A percentile compares a stretch with the other conserved stretches of the same genome.
Conservation (phyloP, 2,888 invertebrate genomes). For the Bombylius discolor region DNA sequence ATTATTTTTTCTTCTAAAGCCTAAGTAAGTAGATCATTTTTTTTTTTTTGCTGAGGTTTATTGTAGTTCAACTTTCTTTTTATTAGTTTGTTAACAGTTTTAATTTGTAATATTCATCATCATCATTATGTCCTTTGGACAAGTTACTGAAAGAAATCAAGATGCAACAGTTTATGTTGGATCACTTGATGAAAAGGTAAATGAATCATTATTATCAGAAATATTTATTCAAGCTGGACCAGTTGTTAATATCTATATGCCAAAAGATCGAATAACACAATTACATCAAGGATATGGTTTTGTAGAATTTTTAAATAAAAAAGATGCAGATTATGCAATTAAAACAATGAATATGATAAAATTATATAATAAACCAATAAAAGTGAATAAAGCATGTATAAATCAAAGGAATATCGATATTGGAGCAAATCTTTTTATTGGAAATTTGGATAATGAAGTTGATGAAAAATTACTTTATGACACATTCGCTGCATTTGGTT, state of each 20-base stretch:
- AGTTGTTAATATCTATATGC: conserved; percentile 99
- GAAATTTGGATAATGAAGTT: conserved; percentile 97
- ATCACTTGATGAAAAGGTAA: conserved; percentile 95
- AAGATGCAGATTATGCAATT: conserved; percentile 99
- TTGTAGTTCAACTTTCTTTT: too few relatives aligned
- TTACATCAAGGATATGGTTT: conserved; percentile 99
- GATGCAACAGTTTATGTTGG: conserved; percentile 99
- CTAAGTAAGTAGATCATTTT: too few relatives aligned
- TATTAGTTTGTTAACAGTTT: too few relatives aligned
- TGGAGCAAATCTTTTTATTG: conserved; percentile 98
- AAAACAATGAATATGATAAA: conserved; percentile 99
- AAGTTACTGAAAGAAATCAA: conserved; percentile 96
- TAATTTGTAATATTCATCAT: too few relatives aligned
- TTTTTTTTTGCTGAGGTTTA: too few relatives aligned
- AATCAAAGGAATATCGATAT: conserved; percentile 99
- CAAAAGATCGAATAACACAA: conserved; percentile 96
- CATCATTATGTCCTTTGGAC: conserved; percentile 80
- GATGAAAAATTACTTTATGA: conserved; percentile 98
- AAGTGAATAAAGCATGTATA: conserved; percentile 97
- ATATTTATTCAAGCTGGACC: conserved; percentile 98
- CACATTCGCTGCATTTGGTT: conserved; percentile 98
- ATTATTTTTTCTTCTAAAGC: too few relatives aligned
- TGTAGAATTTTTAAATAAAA: conserved; percentile 98
- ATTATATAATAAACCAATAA: conserved; percentile 93
- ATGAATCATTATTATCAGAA: conserved; percentile 95